Evolutionary conservation across 2,797 vertebrate species (phyloP).

Genomic region (Rhincodon typus): DNA sequence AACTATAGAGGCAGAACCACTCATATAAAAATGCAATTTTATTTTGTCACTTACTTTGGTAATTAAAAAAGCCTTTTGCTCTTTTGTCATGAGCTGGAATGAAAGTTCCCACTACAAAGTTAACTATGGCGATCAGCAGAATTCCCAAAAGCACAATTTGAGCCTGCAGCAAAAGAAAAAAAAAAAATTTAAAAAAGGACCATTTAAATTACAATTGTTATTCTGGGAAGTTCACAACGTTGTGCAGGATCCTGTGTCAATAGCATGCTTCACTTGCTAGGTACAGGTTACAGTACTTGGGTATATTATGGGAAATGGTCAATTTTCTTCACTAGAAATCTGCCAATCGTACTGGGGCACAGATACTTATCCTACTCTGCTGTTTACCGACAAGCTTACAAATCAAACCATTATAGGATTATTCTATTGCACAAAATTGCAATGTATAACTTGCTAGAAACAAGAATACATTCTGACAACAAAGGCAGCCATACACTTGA

Average conservation of each 20-base stretch:
- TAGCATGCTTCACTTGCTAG: not conserved
- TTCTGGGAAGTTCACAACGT: not conserved
- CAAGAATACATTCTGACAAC: not conserved
- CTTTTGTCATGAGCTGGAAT: conserved; percentile 78
- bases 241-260: not conserved
- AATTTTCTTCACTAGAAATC: not conserved
- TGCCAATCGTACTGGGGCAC: not conserved
- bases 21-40: not conserved
- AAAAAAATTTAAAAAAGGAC: not conserved
- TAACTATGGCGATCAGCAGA: conserved; percentile 77
- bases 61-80: conserved; percentile 77
- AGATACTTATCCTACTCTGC: not conserved
- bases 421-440: not conserved
- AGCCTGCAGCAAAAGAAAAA: conserved; percentile 62
- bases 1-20: too few species aligned
- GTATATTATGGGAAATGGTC: not conserved
- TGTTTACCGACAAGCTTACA: not conserved
- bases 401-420: not conserved
- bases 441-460: not conserved
- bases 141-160: conserved; percentile 91
- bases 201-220: conserved; percentile 1
- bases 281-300: not conserved
- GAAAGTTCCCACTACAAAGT: conserved; percentile 87
- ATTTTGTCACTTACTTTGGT: conserved; percentile 67
- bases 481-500: not conserved